Evolutionary conservation across 2,888 invertebrate species (phyloP), one percentile per base, ranked within the genome.

Genomic region (Serrognathus titanus): DNA sequence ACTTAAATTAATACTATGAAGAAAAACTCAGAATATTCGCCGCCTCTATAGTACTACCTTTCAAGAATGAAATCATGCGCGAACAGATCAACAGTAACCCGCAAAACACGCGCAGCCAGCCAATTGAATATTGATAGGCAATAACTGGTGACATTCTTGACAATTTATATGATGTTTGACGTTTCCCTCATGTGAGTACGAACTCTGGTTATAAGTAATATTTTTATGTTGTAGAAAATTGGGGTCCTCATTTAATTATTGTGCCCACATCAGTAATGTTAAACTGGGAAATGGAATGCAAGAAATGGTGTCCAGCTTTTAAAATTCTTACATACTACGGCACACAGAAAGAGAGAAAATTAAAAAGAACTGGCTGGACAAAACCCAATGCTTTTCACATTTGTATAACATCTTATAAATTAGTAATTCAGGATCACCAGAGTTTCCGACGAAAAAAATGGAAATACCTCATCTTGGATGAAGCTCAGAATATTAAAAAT

Each of bases 201-300:
- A n/a, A n/a, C n/a, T n/a, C n/a, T n/a, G n/a, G 16, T 11, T 9
- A 39, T 35, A 36, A 16, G 24, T 31, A 7, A 31, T 1, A 4
- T 31, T 55, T 47, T 24, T 35, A 53, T 24, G 53, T 43, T 46
- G 51, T 72, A 78, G 85, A 83, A 65, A 89, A 94, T 74, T 99
- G 99, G 99, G 99, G 99, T 36, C 99, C 99, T 53, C 99, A 99
- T 83, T 83, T 99, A 20, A 96, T 99, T 66, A 92, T 99, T 61
- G 99, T 99, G 65, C 99, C 99, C 58, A 99, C 99, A 11, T 97
- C 97, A 64, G 98, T 99, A 50, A 97, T 99, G 91, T 84, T 99
- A 60, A 99, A 99, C 80, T 99, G 99, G 99, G 99, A 99, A 81
- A 95, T 98, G 94, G 99, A 99, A 79, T 92, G 97, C 74, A 98